phyloP scores from a whole-genome alignment of 2,888 invertebrate genomes.

The Odontothrips loti region DNA sequence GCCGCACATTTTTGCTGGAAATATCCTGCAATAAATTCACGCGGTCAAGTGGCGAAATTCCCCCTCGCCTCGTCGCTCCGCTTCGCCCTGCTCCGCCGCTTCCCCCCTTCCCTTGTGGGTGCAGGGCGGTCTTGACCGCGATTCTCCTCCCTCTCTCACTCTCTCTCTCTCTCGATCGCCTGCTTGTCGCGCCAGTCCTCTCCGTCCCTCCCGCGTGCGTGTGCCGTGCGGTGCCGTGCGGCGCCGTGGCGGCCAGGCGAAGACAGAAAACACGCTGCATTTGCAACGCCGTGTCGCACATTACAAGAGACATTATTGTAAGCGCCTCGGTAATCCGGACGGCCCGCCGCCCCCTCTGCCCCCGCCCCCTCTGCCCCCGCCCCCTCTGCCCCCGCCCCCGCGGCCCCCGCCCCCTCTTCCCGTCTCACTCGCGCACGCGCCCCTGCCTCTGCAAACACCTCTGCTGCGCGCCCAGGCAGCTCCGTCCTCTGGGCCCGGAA shows the following conservation, averaged over 20 bases:
- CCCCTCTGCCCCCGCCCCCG: neutral
- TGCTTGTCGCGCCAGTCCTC: neutral
- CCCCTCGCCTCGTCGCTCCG: neutral
- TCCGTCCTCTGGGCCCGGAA: too few relatives aligned
- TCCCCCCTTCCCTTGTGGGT: neutral
- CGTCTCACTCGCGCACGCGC: too few relatives aligned
- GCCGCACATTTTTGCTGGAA: neutral
- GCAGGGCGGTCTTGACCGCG: constrained; percentile 17
- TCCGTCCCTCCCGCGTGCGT: neutral
- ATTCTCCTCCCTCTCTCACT: neutral
- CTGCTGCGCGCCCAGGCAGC: too few relatives aligned
- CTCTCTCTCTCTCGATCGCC: neutral
- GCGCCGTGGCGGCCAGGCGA: neutral
- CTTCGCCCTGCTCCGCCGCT: neutral
- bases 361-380: neutral
- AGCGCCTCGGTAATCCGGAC: constrained; percentile 20
- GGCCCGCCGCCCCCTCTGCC: too few relatives aligned
- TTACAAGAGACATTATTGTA: constrained; percentile 25
- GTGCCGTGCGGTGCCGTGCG: neutral
- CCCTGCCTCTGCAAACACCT: too few relatives aligned
- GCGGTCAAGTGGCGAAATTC: constrained; percentile 21
- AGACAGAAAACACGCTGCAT: constrained; percentile 19
- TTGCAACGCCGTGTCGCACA: constrained; percentile 25
- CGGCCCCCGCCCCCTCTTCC: too few relatives aligned
- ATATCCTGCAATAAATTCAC: constrained; percentile 12